Percentiles rank a stretch among this genome's conserved stretches.
Conservation (phyloP, 2,888 invertebrate species). For the Ephialtes manifestator region DNA sequence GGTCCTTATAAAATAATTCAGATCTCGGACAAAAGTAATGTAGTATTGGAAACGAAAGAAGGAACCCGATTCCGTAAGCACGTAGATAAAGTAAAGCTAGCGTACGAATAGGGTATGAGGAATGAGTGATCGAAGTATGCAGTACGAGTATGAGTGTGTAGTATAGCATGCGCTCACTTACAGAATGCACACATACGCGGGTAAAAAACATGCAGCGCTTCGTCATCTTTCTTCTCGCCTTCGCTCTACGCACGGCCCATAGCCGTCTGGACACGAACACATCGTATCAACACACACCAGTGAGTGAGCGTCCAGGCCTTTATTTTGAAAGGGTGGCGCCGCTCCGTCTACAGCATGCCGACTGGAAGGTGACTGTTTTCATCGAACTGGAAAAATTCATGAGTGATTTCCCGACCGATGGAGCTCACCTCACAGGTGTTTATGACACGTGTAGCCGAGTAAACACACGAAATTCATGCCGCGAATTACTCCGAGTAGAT, state of each 20-base stretch:
- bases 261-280: not conserved
- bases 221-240: too few species aligned
- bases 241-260: not conserved
- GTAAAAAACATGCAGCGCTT: not conserved
- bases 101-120: not conserved
- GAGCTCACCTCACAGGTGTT: not conserved
- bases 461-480: not conserved
- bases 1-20: conserved; percentile 42
- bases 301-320: not conserved
- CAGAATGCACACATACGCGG: not conserved
- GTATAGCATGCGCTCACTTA: not conserved
- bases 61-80: conserved; percentile 20
- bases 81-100: conserved; percentile 25
- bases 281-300: not conserved
- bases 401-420: not conserved
- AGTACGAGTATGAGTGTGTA: not conserved
- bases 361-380: conserved; percentile 28
- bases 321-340: not conserved
- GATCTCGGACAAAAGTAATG: conserved; percentile 22
- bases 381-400: conserved; percentile 22
- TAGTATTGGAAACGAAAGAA: conserved; percentile 1
- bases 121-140: too few species aligned
- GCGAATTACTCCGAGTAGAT: not conserved
- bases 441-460: not conserved
- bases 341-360: conserved; percentile 7